Conservation (phyloP, 2,797 vertebrate species). For the Mallotus villosus region DNA sequence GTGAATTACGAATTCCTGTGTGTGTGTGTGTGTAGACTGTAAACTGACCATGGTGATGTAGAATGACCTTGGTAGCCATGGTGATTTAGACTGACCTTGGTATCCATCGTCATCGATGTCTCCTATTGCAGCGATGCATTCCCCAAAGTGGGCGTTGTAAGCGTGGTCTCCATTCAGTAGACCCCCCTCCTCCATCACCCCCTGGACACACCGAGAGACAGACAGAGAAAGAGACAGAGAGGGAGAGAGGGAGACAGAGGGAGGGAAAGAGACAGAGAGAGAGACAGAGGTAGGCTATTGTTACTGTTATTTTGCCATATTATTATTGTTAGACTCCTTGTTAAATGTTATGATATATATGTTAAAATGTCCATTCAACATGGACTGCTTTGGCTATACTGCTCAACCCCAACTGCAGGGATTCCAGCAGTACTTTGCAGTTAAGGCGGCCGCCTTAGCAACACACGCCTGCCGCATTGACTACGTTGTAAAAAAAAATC, state of each 20-base stretch:
- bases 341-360: no score
- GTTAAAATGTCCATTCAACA: no score
- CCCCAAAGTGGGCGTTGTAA: conserved; percentile 96
- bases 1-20: conserved; percentile 21
- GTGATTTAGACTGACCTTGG: conserved; percentile 77
- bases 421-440: no score
- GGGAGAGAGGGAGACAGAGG: not conserved
- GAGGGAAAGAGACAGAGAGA: no score
- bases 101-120: conserved; percentile 97
- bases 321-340: no score
- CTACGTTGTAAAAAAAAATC: no score
- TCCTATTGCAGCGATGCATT: conserved; percentile 85
- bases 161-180: conserved; percentile 79
- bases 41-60: not conserved
- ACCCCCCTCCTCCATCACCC: conserved; percentile 85
- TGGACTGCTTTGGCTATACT: no score
- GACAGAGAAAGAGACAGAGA: not conserved
- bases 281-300: no score
- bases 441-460: no score
- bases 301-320: no score
- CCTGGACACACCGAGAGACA: conserved; percentile 74
- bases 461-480: no score
- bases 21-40: conserved; percentile 22
- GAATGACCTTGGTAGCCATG: not conserved
- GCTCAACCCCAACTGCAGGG: no score